Evolutionary conservation across 37 sponge, comb jelly and placozoan genomes (phyloP).

Genomic region (Chondrilla cf. caribensis): DNA sequence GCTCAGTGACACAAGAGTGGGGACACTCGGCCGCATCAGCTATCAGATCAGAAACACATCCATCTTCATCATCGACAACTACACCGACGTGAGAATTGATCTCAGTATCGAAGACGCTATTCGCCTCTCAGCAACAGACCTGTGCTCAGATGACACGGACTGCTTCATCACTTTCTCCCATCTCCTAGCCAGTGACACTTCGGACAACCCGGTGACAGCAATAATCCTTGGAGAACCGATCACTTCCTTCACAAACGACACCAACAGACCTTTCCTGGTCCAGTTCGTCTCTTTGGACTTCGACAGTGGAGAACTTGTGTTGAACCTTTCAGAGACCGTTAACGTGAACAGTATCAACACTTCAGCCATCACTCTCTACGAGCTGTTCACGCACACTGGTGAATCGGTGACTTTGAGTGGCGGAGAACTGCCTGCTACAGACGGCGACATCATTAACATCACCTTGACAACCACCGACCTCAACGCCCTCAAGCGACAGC

Average conservation of each 20-base stretch:
- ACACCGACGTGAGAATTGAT: slow-evolving; percentile 56
- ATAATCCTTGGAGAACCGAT: slow-evolving; percentile 45
- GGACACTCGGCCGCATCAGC: neutral
- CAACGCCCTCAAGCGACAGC: slow-evolving; percentile 50
- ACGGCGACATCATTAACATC: slow-evolving; percentile 51
- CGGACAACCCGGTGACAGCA: slow-evolving; percentile 30
- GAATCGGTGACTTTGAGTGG: slow-evolving; percentile 32
- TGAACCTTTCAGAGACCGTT: slow-evolving; percentile 81
- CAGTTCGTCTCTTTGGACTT: slow-evolving; percentile 75
- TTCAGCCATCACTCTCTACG: slow-evolving; percentile 44
- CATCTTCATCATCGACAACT: slow-evolving; percentile 37
- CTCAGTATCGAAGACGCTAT: slow-evolving; percentile 63
- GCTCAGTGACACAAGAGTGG: slow-evolving; percentile 22
- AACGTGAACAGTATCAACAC: slow-evolving; percentile 55
- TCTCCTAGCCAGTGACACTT: slow-evolving; percentile 50
- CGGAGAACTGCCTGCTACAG: slow-evolving; percentile 17
- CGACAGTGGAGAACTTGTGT: slow-evolving; percentile 57
- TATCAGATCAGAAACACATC: slow-evolving; percentile 41
- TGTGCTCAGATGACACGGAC: slow-evolving; percentile 37
- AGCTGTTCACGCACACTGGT: slow-evolving; percentile 22
- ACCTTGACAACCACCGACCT: slow-evolving; percentile 46
- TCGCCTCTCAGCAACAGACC: slow-evolving; percentile 39
- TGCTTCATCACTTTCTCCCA: slow-evolving; percentile 63
- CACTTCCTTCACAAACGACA: slow-evolving; percentile 45
- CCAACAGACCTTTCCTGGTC: slow-evolving; percentile 44